Base-by-base conservation (phyloP, 2,797 vertebrate genomes). In the Glossophaga mutica region DNA sequence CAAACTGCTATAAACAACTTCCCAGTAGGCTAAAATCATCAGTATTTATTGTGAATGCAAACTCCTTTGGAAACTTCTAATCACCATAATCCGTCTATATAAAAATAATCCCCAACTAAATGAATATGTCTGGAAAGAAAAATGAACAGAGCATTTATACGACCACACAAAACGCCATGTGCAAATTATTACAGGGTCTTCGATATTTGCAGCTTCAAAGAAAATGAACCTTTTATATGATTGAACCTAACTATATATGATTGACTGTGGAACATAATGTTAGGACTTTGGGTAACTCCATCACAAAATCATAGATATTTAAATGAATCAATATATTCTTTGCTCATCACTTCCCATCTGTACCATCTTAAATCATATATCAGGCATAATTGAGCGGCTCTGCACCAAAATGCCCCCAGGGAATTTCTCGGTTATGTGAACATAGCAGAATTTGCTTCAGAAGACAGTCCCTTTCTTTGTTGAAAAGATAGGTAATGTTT, bases 61-160 rank as follows among this genome's bases (percentile, higher is more conserved):
- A 96, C 73, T 83, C 42, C 55, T 97, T 96, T 91, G 96, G 94
- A 98, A 98, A 98, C 26, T 96, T 98, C 55, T 97, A 96, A 97
- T 97, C 94, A 94, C 37, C 12, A 57, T 95, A 90, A 90, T 97
- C 83, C 37, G 0, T 90, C 93, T 97, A 32, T 89, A 94, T 97
- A 96, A 95, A 98, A 97, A 79, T 91, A 96, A 98, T 97, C 73
- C 87, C 96, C 76, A 44, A 92, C 76, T 91, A 97, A 98, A 97
- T 94, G 83, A 97, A 90, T 95, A 91, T n/a, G 7, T 91, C 68
- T 95, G 67, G 37, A 95, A 96, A 42, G 48, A 82, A 96, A 96
- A 97, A 97, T 89, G 96, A 97, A 78, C 21, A 67, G 44, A 91
- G 62, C 46, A 88, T 91, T 96, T 94, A 83, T 55, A 85, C 11